phyloP scores from a whole-genome alignment of 2,113 vertebrate species.

The Pelusios castaneus region DNA sequence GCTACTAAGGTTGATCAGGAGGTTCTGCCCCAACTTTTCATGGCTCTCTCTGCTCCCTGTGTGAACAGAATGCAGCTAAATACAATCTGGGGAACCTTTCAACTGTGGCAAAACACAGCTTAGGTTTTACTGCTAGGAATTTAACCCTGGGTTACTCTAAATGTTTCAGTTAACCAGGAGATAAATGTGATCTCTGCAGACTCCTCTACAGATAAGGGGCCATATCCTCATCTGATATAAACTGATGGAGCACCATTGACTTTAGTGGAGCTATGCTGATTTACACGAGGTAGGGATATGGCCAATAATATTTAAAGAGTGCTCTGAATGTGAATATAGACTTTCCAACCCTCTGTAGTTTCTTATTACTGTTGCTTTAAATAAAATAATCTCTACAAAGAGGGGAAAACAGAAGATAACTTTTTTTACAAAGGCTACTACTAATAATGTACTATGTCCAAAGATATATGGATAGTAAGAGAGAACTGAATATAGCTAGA shows the following conservation, averaged over 20 bases:
- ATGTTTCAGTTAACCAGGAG: background rate
- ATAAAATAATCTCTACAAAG: background rate
- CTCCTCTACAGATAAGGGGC: slow-evolving; percentile 20
- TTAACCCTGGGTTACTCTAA: background rate
- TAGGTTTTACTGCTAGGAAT: background rate
- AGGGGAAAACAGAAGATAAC: background rate
- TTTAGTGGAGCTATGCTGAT: background rate
- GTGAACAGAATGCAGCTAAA: background rate
- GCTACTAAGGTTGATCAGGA: background rate
- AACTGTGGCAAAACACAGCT: background rate
- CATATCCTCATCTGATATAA: no score
- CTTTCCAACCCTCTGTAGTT: background rate
- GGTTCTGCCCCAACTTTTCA: background rate
- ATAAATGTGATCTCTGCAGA: background rate
- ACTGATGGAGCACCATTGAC: background rate
- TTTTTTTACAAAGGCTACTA: background rate
- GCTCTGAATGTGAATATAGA: background rate
- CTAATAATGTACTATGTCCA: background rate
- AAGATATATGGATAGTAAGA: background rate
- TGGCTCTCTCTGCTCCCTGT: background rate
- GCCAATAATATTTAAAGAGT: background rate
- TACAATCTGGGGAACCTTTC: background rate
- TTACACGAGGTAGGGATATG: background rate
- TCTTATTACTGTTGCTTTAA: background rate
- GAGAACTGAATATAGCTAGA: background rate